phyloP scores from a whole-genome alignment of 64 coral and sea anemone genomes.

The Platygyra sinensis region DNA sequence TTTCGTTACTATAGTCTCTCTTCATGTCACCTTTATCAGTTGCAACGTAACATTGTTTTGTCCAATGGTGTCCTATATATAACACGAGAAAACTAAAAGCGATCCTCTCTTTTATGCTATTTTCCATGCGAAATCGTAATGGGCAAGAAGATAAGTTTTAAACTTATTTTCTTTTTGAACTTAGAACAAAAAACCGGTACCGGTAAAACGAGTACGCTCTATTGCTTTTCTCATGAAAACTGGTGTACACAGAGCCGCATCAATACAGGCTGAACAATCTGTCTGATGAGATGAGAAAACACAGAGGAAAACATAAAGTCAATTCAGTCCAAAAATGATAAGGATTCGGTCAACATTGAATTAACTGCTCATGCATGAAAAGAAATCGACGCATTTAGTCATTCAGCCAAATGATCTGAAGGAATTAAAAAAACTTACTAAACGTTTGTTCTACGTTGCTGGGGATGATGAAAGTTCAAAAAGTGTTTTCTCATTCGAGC shows the following conservation, averaged over 20 bases:
- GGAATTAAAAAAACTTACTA: background rate
- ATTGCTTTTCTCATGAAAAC: background rate
- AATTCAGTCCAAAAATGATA: background rate
- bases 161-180: too few species aligned
- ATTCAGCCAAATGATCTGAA: background rate
- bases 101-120: too few species aligned
- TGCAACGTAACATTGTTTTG: too few species aligned
- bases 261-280: background rate
- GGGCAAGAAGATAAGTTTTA: too few species aligned
- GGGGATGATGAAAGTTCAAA: background rate
- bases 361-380: constrained; percentile 1
- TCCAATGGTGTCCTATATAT: too few species aligned
- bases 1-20: too few species aligned
- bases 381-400: background rate
- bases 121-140: too few species aligned
- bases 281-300: background rate
- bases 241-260: background rate
- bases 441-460: background rate
- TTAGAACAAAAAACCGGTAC: constrained; percentile 5
- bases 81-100: too few species aligned
- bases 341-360: background rate
- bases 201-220: background rate
- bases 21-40: too few species aligned
- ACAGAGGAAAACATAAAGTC: background rate
- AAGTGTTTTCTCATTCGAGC: background rate